Conservation (phyloP, 53 echinoderm and acorn worm species). For the Patiria pectinifera region DNA sequence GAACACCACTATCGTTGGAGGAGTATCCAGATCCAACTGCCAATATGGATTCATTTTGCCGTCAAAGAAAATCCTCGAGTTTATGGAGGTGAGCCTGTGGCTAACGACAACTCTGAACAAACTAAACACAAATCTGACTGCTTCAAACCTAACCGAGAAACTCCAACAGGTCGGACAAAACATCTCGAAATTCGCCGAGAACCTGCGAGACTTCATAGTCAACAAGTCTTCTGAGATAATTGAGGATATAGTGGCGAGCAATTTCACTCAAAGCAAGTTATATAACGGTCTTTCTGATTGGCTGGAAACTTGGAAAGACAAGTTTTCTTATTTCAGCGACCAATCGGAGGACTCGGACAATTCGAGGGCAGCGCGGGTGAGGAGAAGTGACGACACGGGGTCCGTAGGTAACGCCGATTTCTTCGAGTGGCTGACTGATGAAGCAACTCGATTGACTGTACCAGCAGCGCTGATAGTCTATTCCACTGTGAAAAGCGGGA, state of each 20-base stretch:
- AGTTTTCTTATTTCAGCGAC: background rate
- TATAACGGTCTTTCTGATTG: slow-evolving; percentile 11
- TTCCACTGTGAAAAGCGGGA: background rate
- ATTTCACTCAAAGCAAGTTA: background rate
- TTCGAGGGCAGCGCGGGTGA: background rate
- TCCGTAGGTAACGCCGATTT: background rate
- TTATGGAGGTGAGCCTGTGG: slow-evolving; percentile 27
- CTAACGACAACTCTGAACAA: background rate
- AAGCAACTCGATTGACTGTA: slow-evolving; percentile 2
- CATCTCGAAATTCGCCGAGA: background rate
- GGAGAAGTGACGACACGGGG: background rate
- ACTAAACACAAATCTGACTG: background rate
- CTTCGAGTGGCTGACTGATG: background rate
- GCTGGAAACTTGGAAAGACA: slow-evolving; percentile 19
- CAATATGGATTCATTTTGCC: slow-evolving; percentile 40
- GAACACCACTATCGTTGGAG: slow-evolving; percentile 60
- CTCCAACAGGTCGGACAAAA: background rate
- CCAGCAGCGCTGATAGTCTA: slow-evolving; percentile 12
- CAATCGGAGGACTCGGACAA: background rate
- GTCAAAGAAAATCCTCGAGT: background rate
- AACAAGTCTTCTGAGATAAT: slow-evolving; percentile 8
- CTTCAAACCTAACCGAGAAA: background rate
- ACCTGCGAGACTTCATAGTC: slow-evolving; percentile 20
- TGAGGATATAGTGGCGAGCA: background rate
- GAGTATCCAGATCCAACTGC: slow-evolving; percentile 8